phyloP scores from a whole-genome alignment of 2,113 vertebrate genomes.

The Phyllopteryx taeniolatus region DNA sequence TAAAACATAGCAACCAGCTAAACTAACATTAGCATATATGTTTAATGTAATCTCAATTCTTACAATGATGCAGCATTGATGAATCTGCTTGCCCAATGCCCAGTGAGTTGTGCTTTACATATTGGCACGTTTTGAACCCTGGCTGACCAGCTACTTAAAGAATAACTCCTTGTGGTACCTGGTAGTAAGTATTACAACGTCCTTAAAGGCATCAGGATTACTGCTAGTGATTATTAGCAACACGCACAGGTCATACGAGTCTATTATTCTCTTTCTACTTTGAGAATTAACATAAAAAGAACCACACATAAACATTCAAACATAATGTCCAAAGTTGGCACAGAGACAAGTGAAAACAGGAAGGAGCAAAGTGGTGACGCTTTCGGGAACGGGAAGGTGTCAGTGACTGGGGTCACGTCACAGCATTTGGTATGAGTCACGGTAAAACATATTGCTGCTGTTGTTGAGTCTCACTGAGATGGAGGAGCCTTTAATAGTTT shows the following conservation, averaged over 20 bases:
- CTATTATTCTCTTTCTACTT: too few species aligned
- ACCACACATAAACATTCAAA: neutral
- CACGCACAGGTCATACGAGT: neutral
- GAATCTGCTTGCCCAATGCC: neutral
- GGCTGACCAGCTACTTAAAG: too few species aligned
- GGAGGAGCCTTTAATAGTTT: neutral
- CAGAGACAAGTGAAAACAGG: neutral
- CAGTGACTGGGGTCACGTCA: constrained; percentile 19
- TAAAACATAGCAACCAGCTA: too few species aligned
- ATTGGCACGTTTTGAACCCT: neutral
- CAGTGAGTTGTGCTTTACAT: neutral
- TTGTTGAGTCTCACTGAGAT: constrained; percentile 23
- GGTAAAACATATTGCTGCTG: constrained; percentile 23
- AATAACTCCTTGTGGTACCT: too few species aligned
- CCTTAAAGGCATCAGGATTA: neutral
- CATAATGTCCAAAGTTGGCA: constrained; percentile 4
- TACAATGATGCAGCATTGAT: neutral
- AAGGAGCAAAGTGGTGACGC: constrained; percentile 14
- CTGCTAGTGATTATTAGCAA: neutral
- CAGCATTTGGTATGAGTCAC: constrained; percentile 11
- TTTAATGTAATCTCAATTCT: neutral
- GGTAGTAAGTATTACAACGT: neutral
- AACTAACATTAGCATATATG: too few species aligned
- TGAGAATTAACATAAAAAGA: too few species aligned
- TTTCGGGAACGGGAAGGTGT: constrained; percentile 1